phyloP scores from a whole-genome alignment of 37 sponge, comb jelly and placozoan species.

The Cladorhizidae sp. region DNA sequence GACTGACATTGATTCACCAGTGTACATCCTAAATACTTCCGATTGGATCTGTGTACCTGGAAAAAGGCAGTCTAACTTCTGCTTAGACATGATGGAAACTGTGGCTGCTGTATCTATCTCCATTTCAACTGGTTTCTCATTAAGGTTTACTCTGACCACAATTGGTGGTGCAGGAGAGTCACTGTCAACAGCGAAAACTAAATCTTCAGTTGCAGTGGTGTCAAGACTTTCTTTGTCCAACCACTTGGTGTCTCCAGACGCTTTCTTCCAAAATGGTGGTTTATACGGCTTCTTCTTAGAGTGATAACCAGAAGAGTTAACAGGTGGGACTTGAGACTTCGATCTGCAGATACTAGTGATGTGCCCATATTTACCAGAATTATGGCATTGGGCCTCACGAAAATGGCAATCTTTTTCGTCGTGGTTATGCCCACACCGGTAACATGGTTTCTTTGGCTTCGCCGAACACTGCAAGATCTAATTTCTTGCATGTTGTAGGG shows the following conservation, averaged over 20 bases:
- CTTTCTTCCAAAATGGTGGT: too few species aligned
- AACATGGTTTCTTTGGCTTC: background rate
- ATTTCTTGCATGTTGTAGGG: background rate
- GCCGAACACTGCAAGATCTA: background rate
- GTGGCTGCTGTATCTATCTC: constrained; percentile 15
- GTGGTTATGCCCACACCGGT: constrained; percentile 15
- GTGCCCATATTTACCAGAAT: constrained; percentile 13
- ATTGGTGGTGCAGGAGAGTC: constrained; percentile 2
- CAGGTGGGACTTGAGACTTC: too few species aligned
- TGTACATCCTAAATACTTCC: background rate
- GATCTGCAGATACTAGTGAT: constrained; percentile 5
- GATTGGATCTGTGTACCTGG: background rate
- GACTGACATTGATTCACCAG: background rate
- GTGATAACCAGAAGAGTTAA: too few species aligned
- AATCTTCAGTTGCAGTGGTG: too few species aligned
- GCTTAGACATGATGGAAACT: background rate
- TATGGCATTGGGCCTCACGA: background rate
- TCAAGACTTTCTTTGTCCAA: too few species aligned
- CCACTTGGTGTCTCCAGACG: too few species aligned
- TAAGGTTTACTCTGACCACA: background rate
- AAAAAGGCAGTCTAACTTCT: background rate
- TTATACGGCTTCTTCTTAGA: too few species aligned
- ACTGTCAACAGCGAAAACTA: too few species aligned
- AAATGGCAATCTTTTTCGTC: background rate
- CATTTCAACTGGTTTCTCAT: constrained; percentile 3